phyloP scores from a whole-genome alignment of 2,113 vertebrate species.

The Martes martes region DNA sequence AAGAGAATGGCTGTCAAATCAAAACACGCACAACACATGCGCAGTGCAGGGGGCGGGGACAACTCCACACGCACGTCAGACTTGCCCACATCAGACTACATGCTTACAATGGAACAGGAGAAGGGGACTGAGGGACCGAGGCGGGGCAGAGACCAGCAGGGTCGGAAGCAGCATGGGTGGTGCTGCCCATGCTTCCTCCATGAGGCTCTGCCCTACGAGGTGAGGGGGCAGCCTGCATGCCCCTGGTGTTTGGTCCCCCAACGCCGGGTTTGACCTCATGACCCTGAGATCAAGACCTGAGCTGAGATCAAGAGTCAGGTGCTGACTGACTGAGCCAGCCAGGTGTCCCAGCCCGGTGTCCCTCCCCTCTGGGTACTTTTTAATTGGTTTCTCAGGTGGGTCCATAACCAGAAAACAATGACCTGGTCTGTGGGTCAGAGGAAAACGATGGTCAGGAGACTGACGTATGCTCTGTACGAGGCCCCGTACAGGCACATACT shows the following conservation, averaged over 20 bases:
- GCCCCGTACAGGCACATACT: accelerated
- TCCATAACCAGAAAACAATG: background rate
- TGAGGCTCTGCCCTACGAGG: background rate
- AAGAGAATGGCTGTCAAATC: background rate
- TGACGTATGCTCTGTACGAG: no score
- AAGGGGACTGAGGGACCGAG: background rate
- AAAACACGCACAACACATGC: accelerated
- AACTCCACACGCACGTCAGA: accelerated
- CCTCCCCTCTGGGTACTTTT: background rate
- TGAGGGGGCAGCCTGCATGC: accelerated
- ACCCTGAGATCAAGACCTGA: background rate
- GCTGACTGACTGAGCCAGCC: background rate
- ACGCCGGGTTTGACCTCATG: background rate
- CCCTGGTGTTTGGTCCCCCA: background rate
- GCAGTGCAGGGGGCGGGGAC: background rate
- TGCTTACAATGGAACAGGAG: background rate
- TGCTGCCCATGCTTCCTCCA: accelerated
- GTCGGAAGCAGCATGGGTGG: accelerated
- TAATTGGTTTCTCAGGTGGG: background rate
- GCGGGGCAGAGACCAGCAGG: background rate
- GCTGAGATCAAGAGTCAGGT: background rate
- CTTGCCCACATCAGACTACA: background rate
- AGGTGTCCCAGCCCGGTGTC: background rate
- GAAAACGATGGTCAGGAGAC: background rate
- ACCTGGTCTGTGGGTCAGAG: background rate